Conservation (phyloP, 2,888 invertebrate genomes). For the Philopedon plagiatum region DNA sequence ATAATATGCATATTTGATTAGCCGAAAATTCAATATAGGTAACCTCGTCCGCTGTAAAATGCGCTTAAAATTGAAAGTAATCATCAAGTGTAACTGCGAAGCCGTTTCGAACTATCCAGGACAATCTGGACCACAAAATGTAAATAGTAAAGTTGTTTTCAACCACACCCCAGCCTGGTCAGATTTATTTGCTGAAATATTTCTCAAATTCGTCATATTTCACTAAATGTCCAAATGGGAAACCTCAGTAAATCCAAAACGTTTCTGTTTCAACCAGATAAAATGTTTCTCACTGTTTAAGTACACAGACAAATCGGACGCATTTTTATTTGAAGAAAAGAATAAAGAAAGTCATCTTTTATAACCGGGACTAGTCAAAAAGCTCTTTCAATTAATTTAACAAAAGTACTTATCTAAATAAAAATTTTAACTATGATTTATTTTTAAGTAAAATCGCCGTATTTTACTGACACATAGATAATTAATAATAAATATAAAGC, state of each 20-base stretch:
- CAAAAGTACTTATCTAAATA: too few relatives aligned
- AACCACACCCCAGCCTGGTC: conserved; percentile 27
- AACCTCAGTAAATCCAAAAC: not conserved
- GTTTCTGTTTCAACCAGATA: conserved; percentile 10
- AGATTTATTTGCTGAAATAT: conserved; percentile 26
- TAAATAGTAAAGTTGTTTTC: conserved; percentile 36
- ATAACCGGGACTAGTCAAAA: not conserved
- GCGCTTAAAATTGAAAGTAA: conserved; percentile 5
- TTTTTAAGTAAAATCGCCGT: too few relatives aligned
- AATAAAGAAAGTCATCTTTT: not conserved
- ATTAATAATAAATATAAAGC: too few relatives aligned
- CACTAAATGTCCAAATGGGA: not conserved
- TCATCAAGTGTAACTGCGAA: conserved; percentile 24
- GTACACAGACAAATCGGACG: not conserved
- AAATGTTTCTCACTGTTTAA: not conserved
- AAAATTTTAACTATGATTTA: too few relatives aligned
- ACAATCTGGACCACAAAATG: conserved; percentile 31
- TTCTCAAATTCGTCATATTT: conserved; percentile 18
- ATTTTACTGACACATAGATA: too few relatives aligned
- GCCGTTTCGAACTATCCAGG: conserved; percentile 30
- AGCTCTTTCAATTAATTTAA: too few relatives aligned
- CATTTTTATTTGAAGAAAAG: not conserved
- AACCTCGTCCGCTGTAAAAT: not conserved
- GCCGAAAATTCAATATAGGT: conserved; percentile 17
- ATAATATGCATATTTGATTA: too few relatives aligned